A percentile compares a stretch with the other conserved stretches of the same genome.
Evolutionary conservation across 2,113 vertebrate genomes (phyloP).

Genomic region (Eclectus roratus): DNA sequence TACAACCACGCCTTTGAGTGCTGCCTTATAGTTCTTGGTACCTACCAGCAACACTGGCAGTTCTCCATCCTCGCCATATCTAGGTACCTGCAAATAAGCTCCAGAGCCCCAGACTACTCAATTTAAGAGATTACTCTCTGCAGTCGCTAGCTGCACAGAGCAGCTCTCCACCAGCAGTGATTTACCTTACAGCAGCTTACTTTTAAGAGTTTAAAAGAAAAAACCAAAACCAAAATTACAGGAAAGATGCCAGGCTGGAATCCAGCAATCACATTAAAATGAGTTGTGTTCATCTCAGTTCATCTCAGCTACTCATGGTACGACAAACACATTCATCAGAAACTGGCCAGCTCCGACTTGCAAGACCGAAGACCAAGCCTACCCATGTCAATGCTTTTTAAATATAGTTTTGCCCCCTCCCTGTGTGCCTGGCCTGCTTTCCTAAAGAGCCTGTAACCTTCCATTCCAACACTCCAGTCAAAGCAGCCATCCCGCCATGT

Average conservation of each 20-base stretch:
- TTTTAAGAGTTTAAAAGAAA: neutral
- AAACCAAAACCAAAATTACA: neutral
- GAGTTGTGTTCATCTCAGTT: neutral
- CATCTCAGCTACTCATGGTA: neutral
- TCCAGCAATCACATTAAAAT: neutral
- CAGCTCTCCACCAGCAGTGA: neutral
- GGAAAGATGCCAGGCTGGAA: neutral
- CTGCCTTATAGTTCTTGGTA: neutral
- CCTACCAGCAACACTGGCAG: neutral
- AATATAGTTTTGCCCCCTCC: neutral
- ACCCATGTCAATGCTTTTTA: neutral
- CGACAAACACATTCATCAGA: accelerated
- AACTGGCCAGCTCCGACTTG: neutral
- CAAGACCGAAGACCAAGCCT: neutral
- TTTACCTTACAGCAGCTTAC: neutral
- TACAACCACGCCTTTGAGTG: neutral
- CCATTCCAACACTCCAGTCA: neutral
- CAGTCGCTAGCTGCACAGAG: neutral
- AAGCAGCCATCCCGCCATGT: neutral
- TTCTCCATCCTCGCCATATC: neutral
- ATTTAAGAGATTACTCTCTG: neutral
- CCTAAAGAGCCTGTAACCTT: neutral
- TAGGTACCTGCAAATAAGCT: neutral
- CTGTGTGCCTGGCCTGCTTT: neutral
- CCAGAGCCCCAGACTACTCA: neutral